Percentiles rank a stretch among this genome's conserved stretches.
Evolutionary conservation across 2,888 invertebrate species (phyloP).

Genomic region (Papilio demoleus): DNA sequence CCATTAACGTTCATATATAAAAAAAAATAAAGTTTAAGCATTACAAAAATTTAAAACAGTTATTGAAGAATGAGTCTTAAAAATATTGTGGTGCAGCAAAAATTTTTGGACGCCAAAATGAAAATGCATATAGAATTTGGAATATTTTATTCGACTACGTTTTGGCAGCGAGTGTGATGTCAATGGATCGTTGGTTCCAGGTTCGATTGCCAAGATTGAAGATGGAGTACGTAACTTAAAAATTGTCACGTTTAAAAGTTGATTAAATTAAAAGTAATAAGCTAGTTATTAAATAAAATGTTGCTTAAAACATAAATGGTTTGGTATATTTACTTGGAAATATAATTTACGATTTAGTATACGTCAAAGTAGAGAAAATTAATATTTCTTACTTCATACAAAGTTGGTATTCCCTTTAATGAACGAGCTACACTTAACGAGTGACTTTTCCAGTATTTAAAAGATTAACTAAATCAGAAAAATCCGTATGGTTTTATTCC

Average conservation of each 20-base stretch:
- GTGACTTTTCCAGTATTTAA: too few species aligned
- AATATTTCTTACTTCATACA: too few species aligned
- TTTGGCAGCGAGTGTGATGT: conserved; percentile 25
- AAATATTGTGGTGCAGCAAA: conserved; percentile 8
- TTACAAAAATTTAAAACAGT: neutral
- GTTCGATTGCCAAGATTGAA: conserved; percentile 32
- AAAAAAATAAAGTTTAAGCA: neutral
- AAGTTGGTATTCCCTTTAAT: too few species aligned
- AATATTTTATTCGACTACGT: conserved; percentile 30
- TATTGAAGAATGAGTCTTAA: neutral
- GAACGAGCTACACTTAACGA: too few species aligned
- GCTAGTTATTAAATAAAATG: too few species aligned
- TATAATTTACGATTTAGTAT: too few species aligned
- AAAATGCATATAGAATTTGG: conserved; percentile 10
- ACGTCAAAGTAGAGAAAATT: too few species aligned
- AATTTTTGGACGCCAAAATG: conserved; percentile 16
- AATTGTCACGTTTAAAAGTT: neutral
- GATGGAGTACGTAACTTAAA: conserved; percentile 2
- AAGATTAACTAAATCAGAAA: too few species aligned
- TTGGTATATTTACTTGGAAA: too few species aligned
- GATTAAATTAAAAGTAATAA: neutral
- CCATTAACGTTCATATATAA: conserved; percentile 17
- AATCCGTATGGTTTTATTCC: too few species aligned
- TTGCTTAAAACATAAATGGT: too few species aligned
- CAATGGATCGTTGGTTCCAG: conserved; percentile 17